phyloP scores from a whole-genome alignment of 2,113 vertebrate species.

The Rhinichthys klamathensis region DNA sequence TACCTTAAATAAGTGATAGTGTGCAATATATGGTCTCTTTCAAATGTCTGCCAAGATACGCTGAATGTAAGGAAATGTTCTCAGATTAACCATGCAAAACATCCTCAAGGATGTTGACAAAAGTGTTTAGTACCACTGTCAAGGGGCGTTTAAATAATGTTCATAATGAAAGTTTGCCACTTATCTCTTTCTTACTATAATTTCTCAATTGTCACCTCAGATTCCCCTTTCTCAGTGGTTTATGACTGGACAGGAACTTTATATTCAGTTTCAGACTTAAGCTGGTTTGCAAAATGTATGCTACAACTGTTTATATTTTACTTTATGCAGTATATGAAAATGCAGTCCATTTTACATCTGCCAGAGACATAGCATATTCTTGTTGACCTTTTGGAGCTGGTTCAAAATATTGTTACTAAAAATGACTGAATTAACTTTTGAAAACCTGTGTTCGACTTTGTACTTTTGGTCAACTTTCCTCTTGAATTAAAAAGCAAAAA shows the following conservation, averaged over 20 bases:
- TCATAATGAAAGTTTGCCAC: not conserved
- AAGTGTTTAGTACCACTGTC: not conserved
- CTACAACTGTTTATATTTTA: constrained; percentile 15
- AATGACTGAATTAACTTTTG: not conserved
- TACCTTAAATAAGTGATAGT: not conserved
- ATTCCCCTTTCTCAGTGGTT: not conserved
- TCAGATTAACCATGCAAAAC: not conserved
- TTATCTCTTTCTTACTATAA: not conserved
- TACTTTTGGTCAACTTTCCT: constrained; percentile 9
- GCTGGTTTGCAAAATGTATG: not conserved
- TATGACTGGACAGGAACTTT: not conserved
- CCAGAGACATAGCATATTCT: constrained; percentile 8
- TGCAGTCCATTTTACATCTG: not conserved
- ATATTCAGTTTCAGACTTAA: not conserved
- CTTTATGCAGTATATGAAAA: not conserved
- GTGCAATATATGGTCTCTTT: not conserved
- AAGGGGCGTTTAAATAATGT: not conserved
- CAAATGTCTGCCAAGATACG: not conserved
- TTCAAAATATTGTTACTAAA: constrained; percentile 8
- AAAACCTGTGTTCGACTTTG: not conserved
- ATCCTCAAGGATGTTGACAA: not conserved
- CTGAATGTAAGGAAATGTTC: not conserved
- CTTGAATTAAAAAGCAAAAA: constrained; percentile 17
- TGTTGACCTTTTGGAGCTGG: constrained; percentile 2
- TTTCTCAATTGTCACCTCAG: not conserved